These are phyloP conservation scores for Grapholita molesta DNA, from an alignment of 1,140 invertebrate species.

Conservation along the genomic window DNA sequence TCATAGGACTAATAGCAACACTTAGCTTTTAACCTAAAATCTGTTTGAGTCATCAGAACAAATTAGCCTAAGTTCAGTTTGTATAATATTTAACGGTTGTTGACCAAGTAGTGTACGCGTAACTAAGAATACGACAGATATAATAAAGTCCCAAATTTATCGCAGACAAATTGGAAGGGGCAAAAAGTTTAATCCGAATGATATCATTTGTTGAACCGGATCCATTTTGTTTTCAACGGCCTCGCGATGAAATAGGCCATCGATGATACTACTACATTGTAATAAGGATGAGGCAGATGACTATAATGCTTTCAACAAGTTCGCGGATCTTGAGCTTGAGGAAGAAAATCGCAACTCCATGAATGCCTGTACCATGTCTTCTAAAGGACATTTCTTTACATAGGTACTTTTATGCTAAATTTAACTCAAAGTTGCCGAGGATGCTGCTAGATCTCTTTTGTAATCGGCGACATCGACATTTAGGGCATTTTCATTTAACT, in stretches of 20 bases:
- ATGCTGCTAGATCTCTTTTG: no score
- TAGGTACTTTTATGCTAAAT: no score
- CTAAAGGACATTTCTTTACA: no score
- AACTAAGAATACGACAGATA: not conserved
- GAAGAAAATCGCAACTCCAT: not conserved
- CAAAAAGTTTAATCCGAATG: constrained; percentile 15
- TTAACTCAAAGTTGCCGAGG: no score
- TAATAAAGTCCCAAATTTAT: constrained; percentile 3
- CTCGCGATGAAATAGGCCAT: constrained; percentile 15
- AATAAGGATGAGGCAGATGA: not conserved
- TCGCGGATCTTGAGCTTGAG: not conserved
- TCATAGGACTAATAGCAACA: no score
- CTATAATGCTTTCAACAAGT: not conserved
- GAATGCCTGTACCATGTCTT: no score
- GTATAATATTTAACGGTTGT: no score
- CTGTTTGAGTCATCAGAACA: no score
- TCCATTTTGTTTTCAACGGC: constrained; percentile 17
- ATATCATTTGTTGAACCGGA: constrained; percentile 17
- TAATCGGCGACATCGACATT: no score
- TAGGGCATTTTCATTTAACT: no score
- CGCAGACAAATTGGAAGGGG: not conserved
- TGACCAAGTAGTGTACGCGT: not conserved
- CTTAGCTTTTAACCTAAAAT: no score
- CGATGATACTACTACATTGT: not conserved
- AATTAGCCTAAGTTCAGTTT: no score